Evolutionary conservation across 2,888 invertebrate genomes (phyloP).

Genomic region (Alloplasta piceator): DNA sequence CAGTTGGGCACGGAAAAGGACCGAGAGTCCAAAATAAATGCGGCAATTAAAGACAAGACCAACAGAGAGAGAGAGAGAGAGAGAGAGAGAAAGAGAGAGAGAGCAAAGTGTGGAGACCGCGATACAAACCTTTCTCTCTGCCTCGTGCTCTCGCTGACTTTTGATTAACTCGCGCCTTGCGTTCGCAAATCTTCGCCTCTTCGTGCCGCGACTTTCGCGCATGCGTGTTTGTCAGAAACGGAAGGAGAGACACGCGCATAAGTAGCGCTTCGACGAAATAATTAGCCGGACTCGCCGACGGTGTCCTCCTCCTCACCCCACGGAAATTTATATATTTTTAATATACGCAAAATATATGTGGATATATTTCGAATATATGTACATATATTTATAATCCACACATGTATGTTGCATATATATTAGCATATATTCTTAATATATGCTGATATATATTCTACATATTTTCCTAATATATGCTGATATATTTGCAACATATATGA

Average conservation of each 20-base stretch:
- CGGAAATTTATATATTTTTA: too few species aligned
- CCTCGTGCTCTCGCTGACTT: conserved; percentile 44
- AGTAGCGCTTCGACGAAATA: conserved; percentile 62
- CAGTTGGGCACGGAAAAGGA: conserved; percentile 22
- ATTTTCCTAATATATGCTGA: too few species aligned
- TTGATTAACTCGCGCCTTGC: conserved; percentile 72
- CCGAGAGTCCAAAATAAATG: conserved; percentile 63
- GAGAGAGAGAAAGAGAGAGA: not conserved
- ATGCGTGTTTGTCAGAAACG: conserved; percentile 7
- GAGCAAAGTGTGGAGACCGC: conserved; percentile 11
- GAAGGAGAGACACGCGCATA: conserved; percentile 30
- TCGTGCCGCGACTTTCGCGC: conserved; percentile 26
- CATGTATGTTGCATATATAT: too few species aligned
- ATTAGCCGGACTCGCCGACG: conserved; percentile 38
- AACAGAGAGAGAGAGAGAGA: not conserved
- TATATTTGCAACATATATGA: too few species aligned
- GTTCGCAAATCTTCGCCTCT: conserved; percentile 62
- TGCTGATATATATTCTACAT: too few species aligned
- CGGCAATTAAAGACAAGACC: conserved; percentile 63
- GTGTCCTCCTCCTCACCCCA: too few species aligned
- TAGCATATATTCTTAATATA: too few species aligned
- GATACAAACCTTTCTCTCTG: conserved; percentile 43
- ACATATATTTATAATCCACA: too few species aligned
- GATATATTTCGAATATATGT: too few species aligned
- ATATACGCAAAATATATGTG: too few species aligned